Conservation (phyloP, 2,797 vertebrate genomes). For the Danio tinwini region DNA sequence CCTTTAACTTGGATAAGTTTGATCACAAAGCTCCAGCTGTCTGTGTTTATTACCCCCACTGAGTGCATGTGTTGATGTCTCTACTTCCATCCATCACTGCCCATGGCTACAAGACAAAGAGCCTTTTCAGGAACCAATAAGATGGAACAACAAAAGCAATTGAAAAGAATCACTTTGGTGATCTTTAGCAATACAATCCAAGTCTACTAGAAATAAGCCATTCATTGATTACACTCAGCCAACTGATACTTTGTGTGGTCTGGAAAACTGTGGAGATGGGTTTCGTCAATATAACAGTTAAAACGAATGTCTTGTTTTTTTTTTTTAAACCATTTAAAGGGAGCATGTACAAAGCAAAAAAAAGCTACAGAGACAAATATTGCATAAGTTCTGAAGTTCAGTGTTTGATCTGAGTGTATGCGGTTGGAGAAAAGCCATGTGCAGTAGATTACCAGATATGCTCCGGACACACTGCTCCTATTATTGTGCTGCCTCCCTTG, state of each 20-base stretch:
- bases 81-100: slow-evolving; percentile 50
- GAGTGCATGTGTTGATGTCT: slow-evolving; percentile 46
- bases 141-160: slow-evolving; percentile 53
- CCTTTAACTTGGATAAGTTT: slow-evolving; percentile 53
- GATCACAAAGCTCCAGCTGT: slow-evolving; percentile 58
- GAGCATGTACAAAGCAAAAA: not conserved
- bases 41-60: slow-evolving; percentile 51
- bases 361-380: not conserved
- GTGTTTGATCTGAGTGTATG: slow-evolving; percentile 30
- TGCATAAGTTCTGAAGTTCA: not conserved
- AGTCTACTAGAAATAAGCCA: too few species aligned
- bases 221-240: too few species aligned
- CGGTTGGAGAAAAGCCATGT: slow-evolving; percentile 19
- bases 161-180: not conserved
- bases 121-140: slow-evolving; percentile 46
- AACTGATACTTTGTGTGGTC: not conserved
- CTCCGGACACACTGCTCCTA: slow-evolving; percentile 74
- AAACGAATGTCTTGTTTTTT: not conserved
- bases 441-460: slow-evolving; percentile 67
- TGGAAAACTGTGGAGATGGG: not conserved
- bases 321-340: not conserved
- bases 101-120: slow-evolving; percentile 41
- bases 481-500: slow-evolving; percentile 78
- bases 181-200: not conserved
- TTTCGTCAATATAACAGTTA: not conserved